Conservation (phyloP, 2,797 vertebrate species). For the Sebastes taczanowskii region DNA sequence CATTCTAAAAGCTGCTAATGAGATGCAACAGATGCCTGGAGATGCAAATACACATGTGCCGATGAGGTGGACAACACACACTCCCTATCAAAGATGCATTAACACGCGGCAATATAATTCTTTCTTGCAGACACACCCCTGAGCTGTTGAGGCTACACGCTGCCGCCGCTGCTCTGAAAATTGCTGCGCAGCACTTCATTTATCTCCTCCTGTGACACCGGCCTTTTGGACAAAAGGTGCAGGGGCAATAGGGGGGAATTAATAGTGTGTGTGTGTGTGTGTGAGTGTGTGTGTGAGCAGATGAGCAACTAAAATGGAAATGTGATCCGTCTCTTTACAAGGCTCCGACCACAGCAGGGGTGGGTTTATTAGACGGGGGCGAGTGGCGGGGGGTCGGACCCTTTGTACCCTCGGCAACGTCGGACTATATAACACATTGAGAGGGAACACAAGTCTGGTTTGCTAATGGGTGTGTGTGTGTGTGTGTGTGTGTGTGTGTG, state of each 20-base stretch:
- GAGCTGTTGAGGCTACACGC: conserved; percentile 5
- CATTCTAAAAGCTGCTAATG: conserved; percentile 56
- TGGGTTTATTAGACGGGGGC: conserved; percentile 37
- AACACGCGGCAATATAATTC: background rate
- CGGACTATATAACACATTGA: background rate
- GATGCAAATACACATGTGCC: background rate
- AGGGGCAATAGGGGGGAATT: conserved; percentile 23
- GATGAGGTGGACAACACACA: background rate
- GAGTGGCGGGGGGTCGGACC: conserved; percentile 28
- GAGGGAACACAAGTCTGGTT: background rate
- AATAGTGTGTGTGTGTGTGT: conserved; percentile 1
- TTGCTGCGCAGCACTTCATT: conserved; percentile 39
- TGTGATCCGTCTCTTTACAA: conserved; percentile 59
- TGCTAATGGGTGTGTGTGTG: conserved; percentile 16
- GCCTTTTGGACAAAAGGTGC: conserved; percentile 49
- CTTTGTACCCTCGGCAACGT: conserved; percentile 16
- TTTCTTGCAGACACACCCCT: conserved; percentile 20
- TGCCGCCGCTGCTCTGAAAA: conserved; percentile 6
- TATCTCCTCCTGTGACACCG: conserved; percentile 49
- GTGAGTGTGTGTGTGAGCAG: conserved; percentile 12
- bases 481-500: background rate
- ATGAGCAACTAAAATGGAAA: conserved; percentile 60
- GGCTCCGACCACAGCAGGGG: conserved; percentile 53
- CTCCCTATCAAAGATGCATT: conserved; percentile 4
- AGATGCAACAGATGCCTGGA: conserved; percentile 69